Percentiles rank a stretch among this genome's conserved stretches.
Conservation (phyloP, 2,113 vertebrate genomes). For the Gymnocephalus cernua region DNA sequence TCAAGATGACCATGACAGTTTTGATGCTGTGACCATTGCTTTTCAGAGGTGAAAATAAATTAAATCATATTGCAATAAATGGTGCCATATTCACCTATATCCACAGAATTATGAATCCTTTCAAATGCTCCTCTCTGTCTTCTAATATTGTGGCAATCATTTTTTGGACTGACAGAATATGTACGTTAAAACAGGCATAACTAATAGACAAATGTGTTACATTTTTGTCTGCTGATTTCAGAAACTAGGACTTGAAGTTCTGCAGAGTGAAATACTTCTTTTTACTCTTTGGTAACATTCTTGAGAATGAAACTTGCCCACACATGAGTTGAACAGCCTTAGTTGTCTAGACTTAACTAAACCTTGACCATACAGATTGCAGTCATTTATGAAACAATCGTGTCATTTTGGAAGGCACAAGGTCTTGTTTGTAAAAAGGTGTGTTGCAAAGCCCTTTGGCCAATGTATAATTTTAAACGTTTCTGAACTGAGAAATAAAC, state of each 20-base stretch:
- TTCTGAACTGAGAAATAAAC: background rate
- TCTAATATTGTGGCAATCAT: background rate
- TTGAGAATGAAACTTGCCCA: background rate
- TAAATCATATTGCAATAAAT: background rate
- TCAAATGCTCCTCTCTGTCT: background rate
- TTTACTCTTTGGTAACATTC: background rate
- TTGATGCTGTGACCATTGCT: background rate
- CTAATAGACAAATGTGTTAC: background rate
- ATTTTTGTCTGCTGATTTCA: background rate
- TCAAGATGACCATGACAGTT: background rate
- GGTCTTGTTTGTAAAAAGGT: no score
- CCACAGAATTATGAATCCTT: background rate
- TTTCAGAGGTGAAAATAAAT: background rate
- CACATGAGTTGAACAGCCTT: background rate
- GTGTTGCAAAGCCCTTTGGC: background rate
- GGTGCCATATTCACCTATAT: background rate
- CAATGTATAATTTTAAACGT: background rate
- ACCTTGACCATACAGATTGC: background rate
- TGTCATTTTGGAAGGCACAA: background rate
- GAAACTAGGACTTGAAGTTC: background rate
- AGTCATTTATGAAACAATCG: no score
- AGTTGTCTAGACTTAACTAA: background rate
- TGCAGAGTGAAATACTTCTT: no score
- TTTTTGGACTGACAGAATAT: background rate
- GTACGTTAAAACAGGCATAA: background rate